These are phyloP conservation scores for Sturmia bella DNA, from an alignment of 2,888 invertebrate genomes.

Conservation along the genomic window DNA sequence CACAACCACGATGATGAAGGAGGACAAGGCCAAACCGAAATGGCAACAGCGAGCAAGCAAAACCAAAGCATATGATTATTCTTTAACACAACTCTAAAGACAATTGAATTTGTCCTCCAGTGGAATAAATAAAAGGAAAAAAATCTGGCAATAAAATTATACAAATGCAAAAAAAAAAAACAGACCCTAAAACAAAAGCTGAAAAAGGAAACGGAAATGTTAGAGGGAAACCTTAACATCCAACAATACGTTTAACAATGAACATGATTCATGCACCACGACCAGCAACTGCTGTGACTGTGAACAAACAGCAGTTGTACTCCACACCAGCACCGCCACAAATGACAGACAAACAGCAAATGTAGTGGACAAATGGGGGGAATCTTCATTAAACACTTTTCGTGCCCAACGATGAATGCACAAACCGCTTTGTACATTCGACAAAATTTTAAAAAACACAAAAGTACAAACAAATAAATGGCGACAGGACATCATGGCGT, in stretches of 20 bases:
- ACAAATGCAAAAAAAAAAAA: constrained; percentile 9
- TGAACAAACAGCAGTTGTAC: constrained; percentile 42
- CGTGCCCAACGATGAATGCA: not conserved
- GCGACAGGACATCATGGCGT: constrained; percentile 67
- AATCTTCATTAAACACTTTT: constrained; percentile 54
- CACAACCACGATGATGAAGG: constrained; percentile 24
- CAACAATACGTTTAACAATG: constrained; percentile 44
- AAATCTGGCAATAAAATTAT: constrained; percentile 10
- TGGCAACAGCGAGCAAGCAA: constrained; percentile 18
- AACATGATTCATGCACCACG: constrained; percentile 63
- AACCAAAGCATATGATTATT: constrained; percentile 54
- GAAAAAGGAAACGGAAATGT: constrained; percentile 38
- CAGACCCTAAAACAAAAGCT: constrained; percentile 16
- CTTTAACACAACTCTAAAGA: constrained; percentile 37
- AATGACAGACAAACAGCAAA: constrained; percentile 58
- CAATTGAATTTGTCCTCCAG: constrained; percentile 54
- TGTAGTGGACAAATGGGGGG: constrained; percentile 46
- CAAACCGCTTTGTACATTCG: constrained; percentile 19
- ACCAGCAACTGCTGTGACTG: constrained; percentile 57
- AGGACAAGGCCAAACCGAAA: constrained; percentile 48
- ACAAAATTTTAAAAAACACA: constrained; percentile 38
- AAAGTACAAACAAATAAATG: constrained; percentile 52
- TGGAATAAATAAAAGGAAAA: constrained; percentile 32
- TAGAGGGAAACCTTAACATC: constrained; percentile 16
- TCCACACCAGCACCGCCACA: constrained; percentile 43